Conservation (phyloP, 2,797 vertebrate species). For the Natrix natrix region DNA sequence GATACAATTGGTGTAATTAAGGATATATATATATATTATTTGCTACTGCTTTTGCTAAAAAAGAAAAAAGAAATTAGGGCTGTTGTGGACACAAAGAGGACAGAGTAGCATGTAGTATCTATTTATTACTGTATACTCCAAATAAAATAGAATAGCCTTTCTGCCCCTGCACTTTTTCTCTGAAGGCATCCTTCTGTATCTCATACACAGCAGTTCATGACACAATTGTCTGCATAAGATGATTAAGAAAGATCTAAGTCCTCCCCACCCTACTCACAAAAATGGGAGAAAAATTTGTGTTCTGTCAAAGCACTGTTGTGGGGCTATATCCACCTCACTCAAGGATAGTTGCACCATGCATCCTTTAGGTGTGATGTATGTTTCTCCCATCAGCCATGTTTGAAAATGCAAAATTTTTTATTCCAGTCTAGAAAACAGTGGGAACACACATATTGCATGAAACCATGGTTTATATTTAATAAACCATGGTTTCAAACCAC, state of each 20-base stretch:
- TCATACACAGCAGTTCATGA: background rate
- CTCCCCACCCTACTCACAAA: accelerated
- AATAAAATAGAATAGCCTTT: background rate
- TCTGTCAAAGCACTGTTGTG: background rate
- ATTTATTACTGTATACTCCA: background rate
- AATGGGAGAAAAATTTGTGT: background rate
- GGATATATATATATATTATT: background rate
- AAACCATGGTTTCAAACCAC: background rate
- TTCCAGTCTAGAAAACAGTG: background rate
- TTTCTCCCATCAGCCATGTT: background rate
- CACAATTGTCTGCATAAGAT: background rate
- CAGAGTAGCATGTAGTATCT: background rate
- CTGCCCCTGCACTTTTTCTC: background rate
- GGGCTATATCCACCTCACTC: too few relatives aligned
- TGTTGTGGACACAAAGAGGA: background rate
- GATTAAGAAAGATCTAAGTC: background rate
- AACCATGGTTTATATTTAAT: background rate
- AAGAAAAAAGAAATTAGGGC: background rate
- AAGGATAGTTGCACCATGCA: background rate
- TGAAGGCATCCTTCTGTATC: background rate
- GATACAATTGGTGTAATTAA: background rate
- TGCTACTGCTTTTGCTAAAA: background rate
- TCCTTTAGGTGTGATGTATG: background rate
- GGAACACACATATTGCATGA: background rate
- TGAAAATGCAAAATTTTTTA: background rate